phyloP scores from a whole-genome alignment of 2,113 vertebrate species.

The Acinonyx jubatus region DNA sequence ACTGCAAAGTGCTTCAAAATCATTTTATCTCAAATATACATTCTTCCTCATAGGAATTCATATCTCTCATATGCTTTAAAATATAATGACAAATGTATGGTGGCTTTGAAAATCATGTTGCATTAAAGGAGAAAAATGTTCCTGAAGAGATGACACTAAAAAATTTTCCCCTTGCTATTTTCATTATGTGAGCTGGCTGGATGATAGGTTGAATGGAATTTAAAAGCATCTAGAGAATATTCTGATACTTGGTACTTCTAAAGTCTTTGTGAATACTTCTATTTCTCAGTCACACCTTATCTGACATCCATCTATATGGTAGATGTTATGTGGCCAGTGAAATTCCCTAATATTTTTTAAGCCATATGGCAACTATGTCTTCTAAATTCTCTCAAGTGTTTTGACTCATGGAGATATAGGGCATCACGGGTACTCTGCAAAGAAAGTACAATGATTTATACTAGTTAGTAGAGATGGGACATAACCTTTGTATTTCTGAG shows the following conservation, averaged over 20 bases:
- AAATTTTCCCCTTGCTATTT: constrained; percentile 9
- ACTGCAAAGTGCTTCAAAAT: neutral
- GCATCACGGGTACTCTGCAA: neutral
- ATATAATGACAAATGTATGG: neutral
- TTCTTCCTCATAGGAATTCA: neutral
- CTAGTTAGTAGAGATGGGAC: neutral
- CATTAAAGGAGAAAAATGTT: neutral
- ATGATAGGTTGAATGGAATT: neutral
- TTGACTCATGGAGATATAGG: neutral
- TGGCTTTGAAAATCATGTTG: neutral
- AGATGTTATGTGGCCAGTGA: constrained; percentile 14
- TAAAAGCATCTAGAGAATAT: constrained; percentile 26
- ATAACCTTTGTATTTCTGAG: neutral
- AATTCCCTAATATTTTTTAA: neutral
- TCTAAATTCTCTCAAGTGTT: constrained; percentile 22
- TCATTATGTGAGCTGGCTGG: neutral
- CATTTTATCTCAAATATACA: neutral
- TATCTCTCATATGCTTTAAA: neutral
- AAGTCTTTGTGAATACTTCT: constrained; percentile 20
- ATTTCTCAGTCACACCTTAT: neutral
- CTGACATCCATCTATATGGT: neutral
- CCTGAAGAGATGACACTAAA: neutral
- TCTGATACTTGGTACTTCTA: neutral
- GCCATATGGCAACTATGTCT: neutral
- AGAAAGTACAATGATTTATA: neutral